Conservation (phyloP, 53 echinoderm and acorn worm species). For the Holothuria leucospilota region DNA sequence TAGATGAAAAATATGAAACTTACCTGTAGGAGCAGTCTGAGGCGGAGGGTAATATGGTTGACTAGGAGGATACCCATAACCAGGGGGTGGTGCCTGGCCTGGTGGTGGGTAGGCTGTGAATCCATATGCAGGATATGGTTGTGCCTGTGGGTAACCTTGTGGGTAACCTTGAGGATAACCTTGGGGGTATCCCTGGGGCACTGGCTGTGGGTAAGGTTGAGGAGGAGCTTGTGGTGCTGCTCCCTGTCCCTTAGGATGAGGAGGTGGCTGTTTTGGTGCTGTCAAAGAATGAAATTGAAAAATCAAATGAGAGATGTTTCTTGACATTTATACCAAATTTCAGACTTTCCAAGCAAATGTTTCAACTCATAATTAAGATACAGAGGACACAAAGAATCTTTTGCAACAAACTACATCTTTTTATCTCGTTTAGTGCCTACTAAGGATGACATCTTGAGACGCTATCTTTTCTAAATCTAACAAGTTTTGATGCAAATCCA, state of each 20-base stretch:
- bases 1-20: neutral
- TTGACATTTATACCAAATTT: too few relatives aligned
- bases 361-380: too few relatives aligned
- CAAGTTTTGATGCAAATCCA: too few relatives aligned
- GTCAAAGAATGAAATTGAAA: neutral
- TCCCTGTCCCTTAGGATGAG: slow-evolving; percentile 36
- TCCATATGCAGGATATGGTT: slow-evolving; percentile 33
- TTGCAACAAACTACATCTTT: too few relatives aligned
- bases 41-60: slow-evolving; percentile 37
- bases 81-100: slow-evolving; percentile 44
- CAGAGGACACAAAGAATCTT: too few relatives aligned
- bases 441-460: too few relatives aligned
- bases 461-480: too few relatives aligned
- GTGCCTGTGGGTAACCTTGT: slow-evolving; percentile 1
- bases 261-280: slow-evolving; percentile 24
- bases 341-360: too few relatives aligned
- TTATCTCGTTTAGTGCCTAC: too few relatives aligned
- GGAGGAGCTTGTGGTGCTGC: slow-evolving; percentile 41
- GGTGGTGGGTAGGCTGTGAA: slow-evolving; percentile 20
- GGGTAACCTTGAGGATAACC: slow-evolving; percentile 44
- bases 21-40: slow-evolving; percentile 16
- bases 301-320: slow-evolving; percentile 1
- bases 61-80: slow-evolving; percentile 59
- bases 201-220: slow-evolving; percentile 40
- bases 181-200: slow-evolving; percentile 44